Conservation (phyloP, 2,113 vertebrate genomes). For the Aptenodytes forsteri region DNA sequence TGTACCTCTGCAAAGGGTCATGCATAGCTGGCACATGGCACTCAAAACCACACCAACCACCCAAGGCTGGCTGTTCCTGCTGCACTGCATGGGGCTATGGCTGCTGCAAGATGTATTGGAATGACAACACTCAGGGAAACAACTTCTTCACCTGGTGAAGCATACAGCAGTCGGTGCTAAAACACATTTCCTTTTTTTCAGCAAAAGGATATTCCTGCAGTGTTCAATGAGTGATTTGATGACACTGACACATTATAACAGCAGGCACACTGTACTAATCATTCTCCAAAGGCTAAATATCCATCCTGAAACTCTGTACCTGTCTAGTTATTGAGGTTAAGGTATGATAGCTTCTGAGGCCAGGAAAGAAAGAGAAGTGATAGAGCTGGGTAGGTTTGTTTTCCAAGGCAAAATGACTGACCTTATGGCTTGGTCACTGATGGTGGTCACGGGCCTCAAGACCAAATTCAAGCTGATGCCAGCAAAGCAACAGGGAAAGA, state of each 20-base stretch:
- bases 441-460: background rate
- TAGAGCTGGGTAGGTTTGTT: background rate
- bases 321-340: background rate
- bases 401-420: background rate
- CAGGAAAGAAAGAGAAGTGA: background rate
- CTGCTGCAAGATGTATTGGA: background rate
- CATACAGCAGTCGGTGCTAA: background rate
- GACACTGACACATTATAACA: background rate
- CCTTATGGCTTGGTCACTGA: background rate
- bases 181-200: background rate
- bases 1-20: background rate
- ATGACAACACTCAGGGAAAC: background rate
- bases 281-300: background rate
- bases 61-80: background rate
- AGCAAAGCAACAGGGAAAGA: background rate
- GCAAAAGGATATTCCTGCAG: background rate
- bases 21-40: background rate
- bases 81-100: too few relatives aligned
- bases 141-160: background rate
- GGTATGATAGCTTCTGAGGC: background rate
- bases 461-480: background rate
- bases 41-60: background rate
- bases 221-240: background rate
- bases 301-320: background rate
- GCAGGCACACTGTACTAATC: background rate